These are phyloP conservation scores for Hydraecia micacea DNA, from an alignment of 2,888 invertebrate genomes.

Conservation along the genomic window DNA sequence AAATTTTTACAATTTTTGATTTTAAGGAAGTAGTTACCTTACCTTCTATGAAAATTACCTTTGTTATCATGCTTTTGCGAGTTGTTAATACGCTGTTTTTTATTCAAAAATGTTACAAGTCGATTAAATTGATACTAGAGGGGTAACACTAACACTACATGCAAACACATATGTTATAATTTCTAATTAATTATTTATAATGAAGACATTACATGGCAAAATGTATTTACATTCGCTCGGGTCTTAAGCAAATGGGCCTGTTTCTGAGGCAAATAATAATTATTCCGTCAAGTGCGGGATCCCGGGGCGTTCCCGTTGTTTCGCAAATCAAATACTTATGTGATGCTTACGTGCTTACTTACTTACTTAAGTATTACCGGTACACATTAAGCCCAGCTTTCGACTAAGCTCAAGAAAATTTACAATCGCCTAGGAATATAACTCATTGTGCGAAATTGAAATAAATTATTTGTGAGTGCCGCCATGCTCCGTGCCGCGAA, in stretches of 20 bases:
- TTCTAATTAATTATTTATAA: constrained; percentile 53
- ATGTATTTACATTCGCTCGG: constrained; percentile 55
- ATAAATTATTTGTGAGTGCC: constrained; percentile 30
- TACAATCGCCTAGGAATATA: constrained; percentile 47
- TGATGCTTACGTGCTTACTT: constrained; percentile 60
- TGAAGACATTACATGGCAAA: constrained; percentile 54
- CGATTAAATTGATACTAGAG: background rate
- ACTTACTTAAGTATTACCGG: constrained; percentile 59
- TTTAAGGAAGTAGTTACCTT: background rate
- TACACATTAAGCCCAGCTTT: constrained; percentile 40
- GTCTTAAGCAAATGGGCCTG: constrained; percentile 54
- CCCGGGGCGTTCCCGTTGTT: constrained; percentile 40
- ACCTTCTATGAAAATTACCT: background rate
- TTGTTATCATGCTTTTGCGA: background rate
- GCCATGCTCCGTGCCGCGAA: background rate
- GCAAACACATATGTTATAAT: constrained; percentile 39
- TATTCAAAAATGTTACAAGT: background rate
- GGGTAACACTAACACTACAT: background rate
- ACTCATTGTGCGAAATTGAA: constrained; percentile 38
- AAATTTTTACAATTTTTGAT: background rate
- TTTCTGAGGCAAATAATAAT: constrained; percentile 58
- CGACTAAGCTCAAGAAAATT: constrained; percentile 53
- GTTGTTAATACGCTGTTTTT: background rate
- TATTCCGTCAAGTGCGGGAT: constrained; percentile 46
- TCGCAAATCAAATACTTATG: constrained; percentile 62